A percentile compares a stretch with the other conserved stretches of the same genome.
These are phyloP conservation scores for Paralvinella palmiformis DNA, from an alignment of 1,140 invertebrate species.

Conservation along the genomic window DNA sequence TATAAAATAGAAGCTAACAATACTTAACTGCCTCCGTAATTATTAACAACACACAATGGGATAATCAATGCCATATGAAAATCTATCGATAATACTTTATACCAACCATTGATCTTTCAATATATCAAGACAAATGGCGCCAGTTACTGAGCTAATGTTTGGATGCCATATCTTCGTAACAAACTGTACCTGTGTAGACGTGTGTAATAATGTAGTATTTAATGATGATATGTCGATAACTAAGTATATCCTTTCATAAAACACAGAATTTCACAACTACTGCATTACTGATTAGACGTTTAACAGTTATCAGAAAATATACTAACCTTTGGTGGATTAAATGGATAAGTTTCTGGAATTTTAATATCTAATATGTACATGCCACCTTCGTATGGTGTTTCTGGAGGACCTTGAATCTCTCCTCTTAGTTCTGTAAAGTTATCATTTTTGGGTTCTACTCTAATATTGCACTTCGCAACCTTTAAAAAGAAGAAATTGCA, in stretches of 20 bases:
- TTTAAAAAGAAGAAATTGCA: conserved; percentile 43
- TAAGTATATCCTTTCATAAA: too few species aligned
- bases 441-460: conserved; percentile 85
- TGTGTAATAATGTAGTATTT: too few species aligned
- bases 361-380: conserved; percentile 91
- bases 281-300: not conserved
- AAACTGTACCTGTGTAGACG: conserved; percentile 61
- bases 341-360: conserved; percentile 98
- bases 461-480: conserved; percentile 86
- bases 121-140: conserved; percentile 98
- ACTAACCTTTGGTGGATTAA: conserved; percentile 88
- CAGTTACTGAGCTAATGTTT: conserved; percentile 98
- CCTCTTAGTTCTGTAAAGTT: conserved; percentile 85
- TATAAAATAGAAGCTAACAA: too few species aligned
- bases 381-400: conserved; percentile 95
- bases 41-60: too few species aligned
- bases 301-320: not conserved
- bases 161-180: conserved; percentile 99
- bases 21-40: too few species aligned
- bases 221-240: too few species aligned
- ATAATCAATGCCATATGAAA: too few species aligned
- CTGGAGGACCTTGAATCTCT: conserved; percentile 70
- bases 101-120: conserved; percentile 94
- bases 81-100: not conserved
- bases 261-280: too few species aligned